Conservation (phyloP, 2,888 invertebrate species). For the Pyrgus malvae region DNA sequence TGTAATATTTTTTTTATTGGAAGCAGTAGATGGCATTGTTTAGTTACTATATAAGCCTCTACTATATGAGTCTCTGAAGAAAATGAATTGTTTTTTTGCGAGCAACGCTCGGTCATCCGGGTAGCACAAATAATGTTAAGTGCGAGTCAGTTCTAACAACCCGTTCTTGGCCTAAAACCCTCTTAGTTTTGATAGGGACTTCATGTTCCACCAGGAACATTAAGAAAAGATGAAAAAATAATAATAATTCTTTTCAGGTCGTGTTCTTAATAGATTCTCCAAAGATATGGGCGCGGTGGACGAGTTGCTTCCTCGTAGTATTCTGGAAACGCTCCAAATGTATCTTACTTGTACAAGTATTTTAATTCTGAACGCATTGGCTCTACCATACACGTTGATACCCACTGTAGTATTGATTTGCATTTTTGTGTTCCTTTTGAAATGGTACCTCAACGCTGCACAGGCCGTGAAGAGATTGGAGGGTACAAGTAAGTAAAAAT, state of each 20-base stretch:
- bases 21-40: no score
- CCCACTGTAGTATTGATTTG: slow-evolving; percentile 64
- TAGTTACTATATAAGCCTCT: no score
- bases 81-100: no score
- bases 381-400: slow-evolving; percentile 67
- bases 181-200: no score
- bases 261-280: slow-evolving; percentile 89
- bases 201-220: no score
- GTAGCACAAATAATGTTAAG: no score
- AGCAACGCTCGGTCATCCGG: no score
- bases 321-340: slow-evolving; percentile 84
- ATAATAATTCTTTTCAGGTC: slow-evolving; percentile 70
- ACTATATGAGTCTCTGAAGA: no score
- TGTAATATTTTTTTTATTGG: no score
- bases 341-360: slow-evolving; percentile 63
- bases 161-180: no score
- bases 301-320: slow-evolving; percentile 85
- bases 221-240: no score
- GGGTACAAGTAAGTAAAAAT: slow-evolving; percentile 82
- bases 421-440: slow-evolving; percentile 84
- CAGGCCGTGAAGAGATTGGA: slow-evolving; percentile 88
- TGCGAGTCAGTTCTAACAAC: no score
- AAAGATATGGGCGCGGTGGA: slow-evolving; percentile 92
- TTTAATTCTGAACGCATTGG: slow-evolving; percentile 62
- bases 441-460: slow-evolving; percentile 87